Evolutionary conservation across 37 sponge, comb jelly and placozoan species (phyloP).

Genomic region (Crambe crambe): DNA sequence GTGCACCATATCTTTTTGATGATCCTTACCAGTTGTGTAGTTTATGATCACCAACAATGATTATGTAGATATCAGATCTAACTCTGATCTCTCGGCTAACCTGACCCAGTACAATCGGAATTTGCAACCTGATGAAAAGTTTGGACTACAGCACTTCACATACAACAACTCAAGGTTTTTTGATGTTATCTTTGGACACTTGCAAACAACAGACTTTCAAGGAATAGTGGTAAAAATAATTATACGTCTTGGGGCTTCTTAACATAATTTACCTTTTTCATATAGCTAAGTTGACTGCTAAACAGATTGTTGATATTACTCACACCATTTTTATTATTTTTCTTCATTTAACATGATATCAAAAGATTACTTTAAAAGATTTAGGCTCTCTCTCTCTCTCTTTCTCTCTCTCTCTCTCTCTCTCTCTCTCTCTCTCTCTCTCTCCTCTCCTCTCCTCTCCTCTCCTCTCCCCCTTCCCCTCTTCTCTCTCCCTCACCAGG

Average conservation of each 20-base stretch:
- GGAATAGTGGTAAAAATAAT: constrained; percentile 32
- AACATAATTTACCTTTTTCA: background rate
- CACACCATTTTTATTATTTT: background rate
- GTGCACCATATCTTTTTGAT: too few species aligned
- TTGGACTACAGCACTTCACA: too few species aligned
- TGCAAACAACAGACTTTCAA: constrained; percentile 16
- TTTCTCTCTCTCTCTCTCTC: background rate
- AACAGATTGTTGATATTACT: background rate
- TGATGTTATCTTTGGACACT: constrained; percentile 17
- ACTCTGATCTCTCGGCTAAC: background rate
- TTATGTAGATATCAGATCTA: constrained; percentile 3
- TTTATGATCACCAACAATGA: background rate
- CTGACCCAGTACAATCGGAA: background rate
- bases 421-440: background rate
- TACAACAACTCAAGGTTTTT: constrained; percentile 20
- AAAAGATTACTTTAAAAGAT: too few species aligned
- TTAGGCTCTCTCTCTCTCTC: too few species aligned
- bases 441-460: background rate
- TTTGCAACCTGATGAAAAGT: background rate
- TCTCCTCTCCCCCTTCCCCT: background rate
- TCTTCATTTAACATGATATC: background rate
- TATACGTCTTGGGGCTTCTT: background rate
- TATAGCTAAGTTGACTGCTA: background rate
- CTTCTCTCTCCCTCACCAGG: background rate
- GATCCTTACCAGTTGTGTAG: background rate